These are phyloP conservation scores for Flexamia atlantica DNA, from an alignment of 2,888 invertebrate species.

Conservation along the genomic window DNA sequence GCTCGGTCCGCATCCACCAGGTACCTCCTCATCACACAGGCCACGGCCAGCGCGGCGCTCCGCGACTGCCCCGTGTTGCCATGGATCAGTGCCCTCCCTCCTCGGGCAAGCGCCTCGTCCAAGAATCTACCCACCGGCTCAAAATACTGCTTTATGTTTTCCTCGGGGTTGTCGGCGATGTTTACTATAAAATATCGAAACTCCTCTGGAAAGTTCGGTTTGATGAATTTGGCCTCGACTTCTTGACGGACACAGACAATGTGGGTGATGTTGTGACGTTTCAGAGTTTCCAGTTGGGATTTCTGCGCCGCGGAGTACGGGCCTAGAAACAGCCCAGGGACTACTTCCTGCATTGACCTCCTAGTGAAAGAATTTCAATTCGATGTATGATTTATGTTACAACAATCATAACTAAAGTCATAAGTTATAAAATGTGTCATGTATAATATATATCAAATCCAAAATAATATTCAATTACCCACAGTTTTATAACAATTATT, in stretches of 20 bases:
- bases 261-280: constrained; percentile 80
- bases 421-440: no score
- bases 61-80: constrained; percentile 84
- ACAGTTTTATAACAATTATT: no score
- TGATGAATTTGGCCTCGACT: constrained; percentile 80
- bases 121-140: constrained; percentile 80
- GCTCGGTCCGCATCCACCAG: not conserved
- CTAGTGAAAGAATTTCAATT: no score
- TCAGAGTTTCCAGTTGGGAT: constrained; percentile 76
- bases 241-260: constrained; percentile 83
- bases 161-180: constrained; percentile 80
- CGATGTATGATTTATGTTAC: no score
- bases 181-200: constrained; percentile 80
- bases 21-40: constrained; percentile 78
- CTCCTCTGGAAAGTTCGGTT: constrained; percentile 80
- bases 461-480: no score
- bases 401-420: no score
- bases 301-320: constrained; percentile 81
- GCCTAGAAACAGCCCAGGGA: constrained; percentile 82
- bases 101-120: constrained; percentile 78
- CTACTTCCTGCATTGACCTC: constrained; percentile 79
- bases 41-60: constrained; percentile 83
- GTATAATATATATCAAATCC: no score
- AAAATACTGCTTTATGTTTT: constrained; percentile 83
- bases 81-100: constrained; percentile 81